Evolutionary conservation across 2,888 invertebrate species (phyloP), one percentile per base, ranked within the genome.

Genomic region (Erynnis tages): DNA sequence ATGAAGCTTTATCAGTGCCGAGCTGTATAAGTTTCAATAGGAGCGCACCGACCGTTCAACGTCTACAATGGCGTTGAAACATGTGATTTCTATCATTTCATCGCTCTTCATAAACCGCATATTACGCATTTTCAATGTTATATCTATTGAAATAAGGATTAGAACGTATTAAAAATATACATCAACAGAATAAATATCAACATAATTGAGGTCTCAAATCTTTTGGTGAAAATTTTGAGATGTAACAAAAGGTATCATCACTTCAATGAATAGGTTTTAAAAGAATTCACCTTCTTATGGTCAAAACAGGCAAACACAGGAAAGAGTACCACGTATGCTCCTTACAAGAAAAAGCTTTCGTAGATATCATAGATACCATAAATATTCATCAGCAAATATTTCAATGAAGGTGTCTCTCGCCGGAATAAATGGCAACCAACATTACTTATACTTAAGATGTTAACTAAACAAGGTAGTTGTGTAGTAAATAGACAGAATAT

Each of bases 71-170:
- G 71, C 67, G 67, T 69, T 71, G 73, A 79, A 74, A 79, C 69
- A 63, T 60, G 63, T 75, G 75, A 79, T 83, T 79, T 67, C 63
- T 83, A 85, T 83, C 82, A 59, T 53, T 77, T 71, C 65, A 65
- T 66, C 63, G 50, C 43, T 54, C 25, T 62, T 64, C 62, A 57
- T 58, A 53, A 44, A 44, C 44, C 14, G 30, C 40, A 41, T 16
- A 11, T 10, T 25, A 32, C 6, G 7, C 1, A 47, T 38, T 37
- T 8, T 47, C 10, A 21, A 13, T 3, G 23, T 48, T 48, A 40
- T 38, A 16, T n/a, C 1, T 7, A 30, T 6, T n/a, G 5, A 1
- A 6, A 14, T 48, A 48, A 40, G 10, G 14, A 4, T 21, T 19
- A n/a, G 17, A 17, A 34, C 37, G 2, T 17, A 6, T 2, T 13